A percentile compares a stretch with the other conserved stretches of the same genome.
Evolutionary conservation across 1,140 invertebrate species (phyloP).

Genomic region (Sycophaga agraensis): DNA sequence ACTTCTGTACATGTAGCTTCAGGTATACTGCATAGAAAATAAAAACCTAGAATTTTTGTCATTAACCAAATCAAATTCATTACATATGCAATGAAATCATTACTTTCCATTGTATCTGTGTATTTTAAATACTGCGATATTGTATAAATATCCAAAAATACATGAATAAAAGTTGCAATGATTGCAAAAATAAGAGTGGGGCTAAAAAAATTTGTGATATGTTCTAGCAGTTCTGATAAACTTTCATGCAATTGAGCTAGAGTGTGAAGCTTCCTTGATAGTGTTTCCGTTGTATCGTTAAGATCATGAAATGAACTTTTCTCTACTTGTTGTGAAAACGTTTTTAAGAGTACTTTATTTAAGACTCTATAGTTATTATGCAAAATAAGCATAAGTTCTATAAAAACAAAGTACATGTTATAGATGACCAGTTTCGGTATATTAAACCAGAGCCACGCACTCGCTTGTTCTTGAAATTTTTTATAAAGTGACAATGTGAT

Average conservation of each 20-base stretch:
- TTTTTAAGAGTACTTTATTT: not conserved
- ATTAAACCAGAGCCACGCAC: not conserved
- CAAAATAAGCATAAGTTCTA: not conserved
- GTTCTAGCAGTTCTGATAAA: not conserved
- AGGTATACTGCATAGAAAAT: conserved; percentile 12
- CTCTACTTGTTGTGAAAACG: not conserved
- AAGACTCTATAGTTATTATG: not conserved
- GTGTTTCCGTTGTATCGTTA: not conserved
- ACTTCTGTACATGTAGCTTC: conserved; percentile 4
- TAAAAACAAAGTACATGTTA: not conserved
- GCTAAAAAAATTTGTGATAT: not conserved
- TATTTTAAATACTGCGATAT: not conserved
- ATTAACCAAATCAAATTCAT: not conserved
- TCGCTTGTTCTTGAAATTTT: conserved; percentile 8
- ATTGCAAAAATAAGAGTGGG: not conserved
- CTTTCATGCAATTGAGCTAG: not conserved
- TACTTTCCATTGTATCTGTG: not conserved
- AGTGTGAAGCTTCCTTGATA: not conserved
- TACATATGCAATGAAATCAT: not conserved
- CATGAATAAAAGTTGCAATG: not conserved
- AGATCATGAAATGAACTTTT: not conserved
- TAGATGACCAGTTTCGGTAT: conserved; percentile 1
- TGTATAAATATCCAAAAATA: not conserved
- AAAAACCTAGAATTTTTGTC: not conserved
- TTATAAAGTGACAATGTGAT: not conserved